Conservation (phyloP, 1,140 invertebrate species). For the Bradysia coprophila region DNA sequence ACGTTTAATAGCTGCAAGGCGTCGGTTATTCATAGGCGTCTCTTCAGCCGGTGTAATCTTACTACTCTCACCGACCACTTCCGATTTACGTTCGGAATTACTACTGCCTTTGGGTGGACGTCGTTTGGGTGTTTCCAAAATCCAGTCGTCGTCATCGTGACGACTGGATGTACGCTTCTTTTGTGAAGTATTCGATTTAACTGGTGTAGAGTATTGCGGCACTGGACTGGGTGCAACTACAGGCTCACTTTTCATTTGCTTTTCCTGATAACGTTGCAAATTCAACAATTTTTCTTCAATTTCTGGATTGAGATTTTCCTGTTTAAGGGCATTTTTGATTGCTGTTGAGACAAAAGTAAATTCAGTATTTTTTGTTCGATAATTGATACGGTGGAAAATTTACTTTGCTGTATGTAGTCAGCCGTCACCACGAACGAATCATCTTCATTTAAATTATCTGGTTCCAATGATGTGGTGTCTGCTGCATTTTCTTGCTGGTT, state of each 20-base stretch:
- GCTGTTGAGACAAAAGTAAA: constrained; percentile 29
- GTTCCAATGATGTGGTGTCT: constrained; percentile 21
- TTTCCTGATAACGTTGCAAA: constrained; percentile 70
- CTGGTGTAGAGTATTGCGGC: neutral
- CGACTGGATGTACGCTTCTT: constrained; percentile 12
- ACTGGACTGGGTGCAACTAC: constrained; percentile 3
- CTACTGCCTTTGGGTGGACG: constrained; percentile 10
- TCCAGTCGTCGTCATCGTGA: constrained; percentile 34
- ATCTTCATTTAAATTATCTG: constrained; percentile 8
- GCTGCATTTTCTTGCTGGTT: constrained; percentile 8
- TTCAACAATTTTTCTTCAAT: constrained; percentile 83
- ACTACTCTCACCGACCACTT: neutral
- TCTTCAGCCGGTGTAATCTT: constrained; percentile 11
- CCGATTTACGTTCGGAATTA: neutral
- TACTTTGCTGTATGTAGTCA: constrained; percentile 78
- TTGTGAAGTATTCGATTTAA: neutral
- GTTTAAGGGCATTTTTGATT: constrained; percentile 64
- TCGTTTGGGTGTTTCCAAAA: constrained; percentile 30
- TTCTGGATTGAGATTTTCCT: constrained; percentile 78
- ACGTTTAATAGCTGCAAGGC: constrained; percentile 1
- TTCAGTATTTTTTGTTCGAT: neutral
- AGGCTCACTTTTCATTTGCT: constrained; percentile 41
- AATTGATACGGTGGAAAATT: constrained; percentile 9
- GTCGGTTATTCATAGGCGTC: constrained; percentile 1
- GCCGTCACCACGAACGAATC: constrained; percentile 59